Evolutionary conservation across 2,888 invertebrate genomes (phyloP), one percentile per base, ranked within the genome.

Genomic region (Furcula furcula): DNA sequence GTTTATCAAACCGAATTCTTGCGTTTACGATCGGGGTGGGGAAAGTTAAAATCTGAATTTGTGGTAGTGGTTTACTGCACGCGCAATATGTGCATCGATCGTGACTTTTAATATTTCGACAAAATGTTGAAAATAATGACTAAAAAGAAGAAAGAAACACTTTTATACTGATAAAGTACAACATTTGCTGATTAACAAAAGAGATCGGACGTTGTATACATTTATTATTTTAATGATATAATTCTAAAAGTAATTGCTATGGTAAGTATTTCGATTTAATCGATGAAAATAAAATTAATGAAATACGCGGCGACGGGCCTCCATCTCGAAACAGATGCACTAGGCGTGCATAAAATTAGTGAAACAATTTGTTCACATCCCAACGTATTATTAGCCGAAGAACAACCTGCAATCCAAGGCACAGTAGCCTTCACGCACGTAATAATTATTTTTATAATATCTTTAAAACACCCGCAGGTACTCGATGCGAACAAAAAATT

Each of bases 341-440:
- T 46, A 53, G 54, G 52, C 65, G 46, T 51, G 56, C 60, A 59
- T 66, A 55, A 67, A 66, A 74, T 75, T 72, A 70, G 51, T 61
- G 49, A 62, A 64, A 70, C 69, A 69, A 65, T 69, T 71, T 58
- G 66, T 67, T 69, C 67, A 67, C 70, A 69, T 64, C 64, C 43
- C 58, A 65, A 53, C 67, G 65, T 67, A 62, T 48, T 69, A 78
- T 77, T 75, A 75, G 66, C 60, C 52, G 65, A 65, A 63, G 65
- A 59, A 67, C 63, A 65, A 64, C 64, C 69, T 55, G 64, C 66
- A 72, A 77, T 76, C 70, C 5, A 3, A 11, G 26, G 53, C 62
- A 73, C 71, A 74, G 78, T 76, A 78, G 78, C 75, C 48, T 57
- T 51, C 61, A 61, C 64, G 64, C 64, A 66, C 53, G 57, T 65